phyloP scores from a whole-genome alignment of 2,113 vertebrate genomes.

The Delphinapterus leucas region DNA sequence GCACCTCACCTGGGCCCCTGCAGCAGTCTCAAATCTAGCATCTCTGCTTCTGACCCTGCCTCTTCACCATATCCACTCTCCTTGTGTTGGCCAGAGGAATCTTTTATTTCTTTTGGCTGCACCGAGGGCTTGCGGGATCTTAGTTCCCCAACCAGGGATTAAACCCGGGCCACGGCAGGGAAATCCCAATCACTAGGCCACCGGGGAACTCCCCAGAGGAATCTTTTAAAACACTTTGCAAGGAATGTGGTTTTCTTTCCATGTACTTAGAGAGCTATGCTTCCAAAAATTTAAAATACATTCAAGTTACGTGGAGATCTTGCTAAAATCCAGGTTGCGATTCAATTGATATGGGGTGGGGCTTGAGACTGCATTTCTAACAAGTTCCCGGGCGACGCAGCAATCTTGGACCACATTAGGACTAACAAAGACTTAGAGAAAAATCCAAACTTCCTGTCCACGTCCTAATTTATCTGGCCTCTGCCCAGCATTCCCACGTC shows the following conservation, averaged over 20 bases:
- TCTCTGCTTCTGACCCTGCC: neutral
- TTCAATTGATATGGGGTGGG: neutral
- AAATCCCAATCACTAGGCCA: neutral
- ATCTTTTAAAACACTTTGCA: neutral
- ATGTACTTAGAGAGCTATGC: neutral
- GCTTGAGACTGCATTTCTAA: neutral
- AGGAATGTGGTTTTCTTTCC: neutral
- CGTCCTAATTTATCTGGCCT: neutral
- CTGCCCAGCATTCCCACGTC: neutral
- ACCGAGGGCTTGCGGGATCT: neutral
- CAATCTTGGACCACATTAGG: neutral
- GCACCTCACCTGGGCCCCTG: rapidly evolving
- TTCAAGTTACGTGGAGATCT: neutral
- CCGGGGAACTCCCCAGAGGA: neutral
- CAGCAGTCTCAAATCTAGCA: neutral
- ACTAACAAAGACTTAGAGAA: neutral
- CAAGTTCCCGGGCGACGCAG: neutral
- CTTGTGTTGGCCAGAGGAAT: neutral
- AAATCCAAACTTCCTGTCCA: constrained; percentile 7
- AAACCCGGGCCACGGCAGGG: neutral
- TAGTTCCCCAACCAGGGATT: neutral
- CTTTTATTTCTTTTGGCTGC: neutral
- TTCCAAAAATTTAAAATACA: neutral
- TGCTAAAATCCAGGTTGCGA: neutral
- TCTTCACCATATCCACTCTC: neutral